phyloP scores from a whole-genome alignment of 2,888 invertebrate genomes.

The Eupithecia tripunctaria region DNA sequence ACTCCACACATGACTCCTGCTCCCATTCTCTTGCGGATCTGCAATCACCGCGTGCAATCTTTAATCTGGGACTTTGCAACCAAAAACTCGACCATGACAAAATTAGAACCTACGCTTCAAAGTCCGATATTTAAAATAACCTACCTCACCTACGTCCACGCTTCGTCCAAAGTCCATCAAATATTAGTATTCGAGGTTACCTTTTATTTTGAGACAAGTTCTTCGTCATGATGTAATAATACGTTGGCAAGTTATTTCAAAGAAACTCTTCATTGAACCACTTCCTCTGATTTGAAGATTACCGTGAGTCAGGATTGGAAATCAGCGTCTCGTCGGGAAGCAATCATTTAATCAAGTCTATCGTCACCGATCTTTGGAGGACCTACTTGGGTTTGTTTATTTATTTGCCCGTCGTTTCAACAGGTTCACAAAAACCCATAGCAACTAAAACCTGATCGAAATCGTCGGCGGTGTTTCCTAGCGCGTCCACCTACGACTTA shows the following conservation, averaged over 20 bases:
- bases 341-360: neutral
- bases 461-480: slow-evolving; percentile 24
- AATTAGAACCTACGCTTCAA: neutral
- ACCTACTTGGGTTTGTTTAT: neutral
- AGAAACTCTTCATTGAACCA: neutral
- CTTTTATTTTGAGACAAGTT: neutral
- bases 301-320: neutral
- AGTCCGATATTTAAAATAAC: neutral
- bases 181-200: neutral
- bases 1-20: neutral
- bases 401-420: neutral
- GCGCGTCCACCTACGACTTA: slow-evolving; percentile 13
- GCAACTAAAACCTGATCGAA: slow-evolving; percentile 30
- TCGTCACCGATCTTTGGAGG: neutral
- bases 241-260: neutral
- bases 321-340: neutral
- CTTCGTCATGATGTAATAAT: neutral
- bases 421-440: slow-evolving; percentile 5
- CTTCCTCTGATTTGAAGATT: neutral
- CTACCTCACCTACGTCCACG: neutral
- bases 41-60: neutral
- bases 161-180: neutral
- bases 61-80: neutral
- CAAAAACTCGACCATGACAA: neutral
- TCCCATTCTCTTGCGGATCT: slow-evolving; percentile 13